A percentile compares a stretch with the other conserved stretches of the same genome.
Evolutionary conservation across 2,797 vertebrate genomes (phyloP).

Genomic region (Tiaroga cobitis): DNA sequence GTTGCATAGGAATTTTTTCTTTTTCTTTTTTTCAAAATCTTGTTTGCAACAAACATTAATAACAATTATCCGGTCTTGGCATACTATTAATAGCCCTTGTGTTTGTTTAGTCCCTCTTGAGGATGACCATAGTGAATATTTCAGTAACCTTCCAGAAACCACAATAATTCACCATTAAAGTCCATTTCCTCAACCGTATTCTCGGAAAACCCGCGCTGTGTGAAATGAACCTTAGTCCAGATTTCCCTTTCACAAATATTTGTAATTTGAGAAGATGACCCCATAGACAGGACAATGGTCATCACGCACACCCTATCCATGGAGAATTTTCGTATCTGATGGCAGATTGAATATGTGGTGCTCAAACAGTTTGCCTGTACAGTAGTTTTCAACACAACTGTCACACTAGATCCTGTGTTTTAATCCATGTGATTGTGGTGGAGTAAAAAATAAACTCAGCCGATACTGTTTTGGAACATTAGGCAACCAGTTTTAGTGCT

Average conservation of each 20-base stretch:
- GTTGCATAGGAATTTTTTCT: not conserved
- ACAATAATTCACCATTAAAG: not conserved
- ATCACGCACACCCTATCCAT: not conserved
- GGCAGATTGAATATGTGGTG: conserved; percentile 11
- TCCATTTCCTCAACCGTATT: not conserved
- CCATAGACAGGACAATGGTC: conserved; percentile 24
- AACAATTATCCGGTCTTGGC: not conserved
- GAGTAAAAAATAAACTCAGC: conserved; percentile 40
- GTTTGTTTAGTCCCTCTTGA: not conserved
- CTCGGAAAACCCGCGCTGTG: no score
- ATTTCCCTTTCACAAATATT: conserved; percentile 37
- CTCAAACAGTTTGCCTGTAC: conserved; percentile 7
- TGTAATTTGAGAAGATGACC: conserved; percentile 48
- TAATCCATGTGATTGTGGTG: conserved; percentile 31
- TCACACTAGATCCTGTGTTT: conserved; percentile 32
- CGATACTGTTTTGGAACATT: conserved; percentile 42
- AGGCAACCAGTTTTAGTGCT: not conserved
- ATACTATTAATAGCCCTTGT: not conserved
- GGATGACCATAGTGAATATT: not conserved
- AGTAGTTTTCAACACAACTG: conserved; percentile 28
- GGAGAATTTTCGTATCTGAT: conserved; percentile 10
- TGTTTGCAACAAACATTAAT: not conserved
- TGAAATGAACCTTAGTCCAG: not conserved
- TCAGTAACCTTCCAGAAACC: not conserved
- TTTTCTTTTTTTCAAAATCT: not conserved